These are phyloP conservation scores for Chaetodon auriga DNA, from an alignment of 2,113 vertebrate genomes.

Conservation along the genomic window DNA sequence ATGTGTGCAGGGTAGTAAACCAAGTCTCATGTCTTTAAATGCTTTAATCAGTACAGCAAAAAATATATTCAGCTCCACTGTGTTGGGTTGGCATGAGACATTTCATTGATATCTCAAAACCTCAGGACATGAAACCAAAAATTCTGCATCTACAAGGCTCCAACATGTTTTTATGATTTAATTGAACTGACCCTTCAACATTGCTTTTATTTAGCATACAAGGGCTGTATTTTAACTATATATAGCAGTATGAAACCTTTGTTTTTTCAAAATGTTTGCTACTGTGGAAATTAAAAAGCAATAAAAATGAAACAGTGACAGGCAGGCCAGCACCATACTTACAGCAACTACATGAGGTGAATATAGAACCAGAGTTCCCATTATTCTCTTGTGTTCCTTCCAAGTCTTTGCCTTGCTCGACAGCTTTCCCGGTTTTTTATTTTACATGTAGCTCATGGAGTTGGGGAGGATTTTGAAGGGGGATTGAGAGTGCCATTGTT, in stretches of 20 bases:
- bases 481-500: not conserved
- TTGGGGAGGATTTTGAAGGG: conserved; percentile 7
- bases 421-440: conserved; percentile 7
- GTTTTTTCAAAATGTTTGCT: not conserved
- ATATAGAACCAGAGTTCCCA: not conserved
- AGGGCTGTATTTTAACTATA: not conserved
- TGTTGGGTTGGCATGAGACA: not conserved
- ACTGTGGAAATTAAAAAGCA: not conserved
- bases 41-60: not conserved
- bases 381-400: conserved; percentile 27
- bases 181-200: not conserved
- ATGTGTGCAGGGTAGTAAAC: conserved; percentile 1
- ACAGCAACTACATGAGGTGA: not conserved
- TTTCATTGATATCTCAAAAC: not conserved
- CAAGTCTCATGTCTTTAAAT: not conserved
- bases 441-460: not conserved
- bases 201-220: not conserved
- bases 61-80: not conserved
- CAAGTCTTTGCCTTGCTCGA: not conserved
- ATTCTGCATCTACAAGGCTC: not conserved
- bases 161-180: not conserved
- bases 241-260: not conserved
- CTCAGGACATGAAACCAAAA: not conserved
- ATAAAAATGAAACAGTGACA: not conserved
- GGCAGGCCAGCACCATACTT: not conserved